Conservation (phyloP, 2,888 invertebrate species). For the Alitta virens region DNA sequence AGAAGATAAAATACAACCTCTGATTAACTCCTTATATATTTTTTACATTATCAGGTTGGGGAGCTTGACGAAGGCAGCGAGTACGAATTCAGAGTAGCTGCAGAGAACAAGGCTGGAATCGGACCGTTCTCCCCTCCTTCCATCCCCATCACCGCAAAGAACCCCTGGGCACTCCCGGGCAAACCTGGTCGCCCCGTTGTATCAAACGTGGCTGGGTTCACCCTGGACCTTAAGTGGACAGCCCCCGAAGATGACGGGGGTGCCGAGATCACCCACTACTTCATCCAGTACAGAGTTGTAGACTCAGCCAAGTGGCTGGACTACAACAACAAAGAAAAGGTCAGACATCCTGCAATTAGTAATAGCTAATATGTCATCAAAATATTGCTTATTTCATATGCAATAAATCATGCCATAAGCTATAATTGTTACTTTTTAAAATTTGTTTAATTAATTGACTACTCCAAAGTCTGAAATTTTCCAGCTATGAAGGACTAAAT, state of each 20-base stretch:
- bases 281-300: slow-evolving; percentile 44
- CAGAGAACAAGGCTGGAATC: slow-evolving; percentile 66
- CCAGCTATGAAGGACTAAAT: no score
- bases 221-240: slow-evolving; percentile 69
- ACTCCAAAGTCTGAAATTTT: no score
- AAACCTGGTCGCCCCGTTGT: slow-evolving; percentile 26
- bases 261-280: slow-evolving; percentile 49
- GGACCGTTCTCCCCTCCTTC: slow-evolving; percentile 31
- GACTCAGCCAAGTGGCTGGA: slow-evolving; percentile 30
- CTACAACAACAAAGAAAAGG: not conserved
- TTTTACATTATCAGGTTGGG: no score
- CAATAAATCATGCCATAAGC: no score
- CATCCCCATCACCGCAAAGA: slow-evolving; percentile 32
- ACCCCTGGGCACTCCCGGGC: slow-evolving; percentile 34
- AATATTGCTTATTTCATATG: no score
- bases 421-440: no score
- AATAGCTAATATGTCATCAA: not conserved
- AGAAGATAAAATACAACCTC: no score
- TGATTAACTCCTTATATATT: no score
- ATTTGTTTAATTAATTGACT: no score
- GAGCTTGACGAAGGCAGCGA: slow-evolving; percentile 56
- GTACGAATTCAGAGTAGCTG: slow-evolving; percentile 61
- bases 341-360: not conserved
- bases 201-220: slow-evolving; percentile 64
- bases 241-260: slow-evolving; percentile 54